A percentile compares a stretch with the other conserved stretches of the same genome.
phyloP scores from a whole-genome alignment of 1,140 invertebrate species.

The Solenopsis invicta region DNA sequence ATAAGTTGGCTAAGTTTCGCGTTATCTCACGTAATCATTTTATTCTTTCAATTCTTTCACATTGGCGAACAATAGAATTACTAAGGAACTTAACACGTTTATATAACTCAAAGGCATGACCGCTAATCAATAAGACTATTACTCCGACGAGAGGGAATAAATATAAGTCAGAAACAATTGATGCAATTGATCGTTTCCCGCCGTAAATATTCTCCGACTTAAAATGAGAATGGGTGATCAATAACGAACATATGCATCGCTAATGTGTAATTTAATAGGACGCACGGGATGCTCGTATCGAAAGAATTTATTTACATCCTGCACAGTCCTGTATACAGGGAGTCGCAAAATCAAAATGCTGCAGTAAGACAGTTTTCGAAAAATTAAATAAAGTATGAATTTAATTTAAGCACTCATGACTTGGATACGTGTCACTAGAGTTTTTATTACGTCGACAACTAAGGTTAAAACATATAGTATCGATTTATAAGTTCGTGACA shows the following conservation, averaged over 20 bases:
- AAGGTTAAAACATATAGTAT: no score
- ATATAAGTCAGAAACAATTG: constrained; percentile 29
- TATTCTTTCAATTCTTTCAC: background rate
- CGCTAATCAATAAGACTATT: background rate
- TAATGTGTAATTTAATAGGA: constrained; percentile 3
- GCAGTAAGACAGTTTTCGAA: no score
- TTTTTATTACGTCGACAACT: no score
- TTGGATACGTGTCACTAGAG: no score
- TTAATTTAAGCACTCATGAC: no score
- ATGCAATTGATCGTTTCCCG: constrained; percentile 24
- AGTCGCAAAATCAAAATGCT: no score
- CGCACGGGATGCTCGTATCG: background rate
- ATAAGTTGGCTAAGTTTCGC: background rate
- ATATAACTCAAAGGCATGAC: background rate
- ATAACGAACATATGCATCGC: background rate
- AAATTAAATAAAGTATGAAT: no score
- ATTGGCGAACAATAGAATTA: background rate
- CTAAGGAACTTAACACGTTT: background rate
- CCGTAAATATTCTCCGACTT: background rate
- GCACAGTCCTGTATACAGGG: no score
- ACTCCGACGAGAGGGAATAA: background rate
- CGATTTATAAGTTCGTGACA: no score
- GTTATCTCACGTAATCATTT: background rate
- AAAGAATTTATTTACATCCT: constrained; percentile 3
- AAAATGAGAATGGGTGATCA: constrained; percentile 24